These are phyloP conservation scores for Selenia dentaria DNA, from an alignment of 2,888 invertebrate genomes.

Conservation along the genomic window DNA sequence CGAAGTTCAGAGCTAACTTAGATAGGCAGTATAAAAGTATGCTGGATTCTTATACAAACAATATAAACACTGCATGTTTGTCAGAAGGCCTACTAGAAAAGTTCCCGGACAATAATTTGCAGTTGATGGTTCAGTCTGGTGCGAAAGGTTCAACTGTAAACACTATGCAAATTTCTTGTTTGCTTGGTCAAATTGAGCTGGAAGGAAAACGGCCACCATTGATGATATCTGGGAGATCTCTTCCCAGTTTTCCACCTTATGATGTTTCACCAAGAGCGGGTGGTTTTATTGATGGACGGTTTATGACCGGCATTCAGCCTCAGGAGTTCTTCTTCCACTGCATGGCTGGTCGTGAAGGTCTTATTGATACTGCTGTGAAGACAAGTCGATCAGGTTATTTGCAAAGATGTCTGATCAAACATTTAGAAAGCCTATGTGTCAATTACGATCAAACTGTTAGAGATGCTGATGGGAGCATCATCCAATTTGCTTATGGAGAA, in stretches of 20 bases:
- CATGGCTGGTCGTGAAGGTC: constrained; percentile 99
- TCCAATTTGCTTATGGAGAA: constrained; percentile 97
- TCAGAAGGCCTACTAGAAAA: constrained; percentile 93
- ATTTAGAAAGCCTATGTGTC: constrained; percentile 97
- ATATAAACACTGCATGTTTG: constrained; percentile 94
- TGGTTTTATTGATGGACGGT: constrained; percentile 98
- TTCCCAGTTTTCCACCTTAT: constrained; percentile 96
- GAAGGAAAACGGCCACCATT: constrained; percentile 98
- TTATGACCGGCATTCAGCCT: constrained; percentile 99
- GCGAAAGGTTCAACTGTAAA: constrained; percentile 99
- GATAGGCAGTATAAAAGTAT: constrained; percentile 93
- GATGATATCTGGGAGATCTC: constrained; percentile 95
- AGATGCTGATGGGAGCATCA: constrained; percentile 96
- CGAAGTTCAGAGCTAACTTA: constrained; percentile 91
- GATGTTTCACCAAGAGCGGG: constrained; percentile 96
- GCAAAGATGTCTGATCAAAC: constrained; percentile 98
- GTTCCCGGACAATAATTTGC: constrained; percentile 98
- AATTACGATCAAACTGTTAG: constrained; percentile 98
- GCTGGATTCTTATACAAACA: constrained; percentile 94
- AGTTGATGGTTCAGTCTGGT: constrained; percentile 99
- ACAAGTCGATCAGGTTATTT: constrained; percentile 99
- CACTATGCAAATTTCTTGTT: constrained; percentile 98
- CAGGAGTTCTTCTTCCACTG: constrained; percentile 99
- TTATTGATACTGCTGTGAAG: constrained; percentile 99
- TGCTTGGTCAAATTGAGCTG: constrained; percentile 98